Conservation (phyloP, 2,113 vertebrate species). For the Blennius ocellaris region DNA sequence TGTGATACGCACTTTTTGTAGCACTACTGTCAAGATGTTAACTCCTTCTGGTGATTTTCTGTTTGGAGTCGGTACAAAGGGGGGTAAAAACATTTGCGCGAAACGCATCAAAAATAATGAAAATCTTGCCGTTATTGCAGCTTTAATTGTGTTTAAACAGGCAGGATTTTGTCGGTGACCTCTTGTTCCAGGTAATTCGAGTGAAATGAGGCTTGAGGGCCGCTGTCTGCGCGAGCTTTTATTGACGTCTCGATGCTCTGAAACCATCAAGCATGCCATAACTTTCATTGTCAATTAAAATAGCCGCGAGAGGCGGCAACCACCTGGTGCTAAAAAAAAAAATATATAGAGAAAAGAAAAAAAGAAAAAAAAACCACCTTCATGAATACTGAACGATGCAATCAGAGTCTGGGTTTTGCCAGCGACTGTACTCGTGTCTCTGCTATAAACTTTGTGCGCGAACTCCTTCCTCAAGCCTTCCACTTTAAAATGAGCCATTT, state of each 20-base stretch:
- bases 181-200: neutral
- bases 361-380: no score
- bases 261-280: neutral
- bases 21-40: neutral
- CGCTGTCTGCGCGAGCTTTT: neutral
- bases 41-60: neutral
- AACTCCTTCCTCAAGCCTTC: no score
- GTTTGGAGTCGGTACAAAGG: neutral
- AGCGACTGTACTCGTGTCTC: no score
- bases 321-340: neutral
- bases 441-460: no score
- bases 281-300: neutral
- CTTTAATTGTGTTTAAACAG: neutral
- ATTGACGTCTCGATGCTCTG: neutral
- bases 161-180: neutral
- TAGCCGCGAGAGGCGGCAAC: neutral
- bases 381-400: no score
- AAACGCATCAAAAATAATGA: no score
- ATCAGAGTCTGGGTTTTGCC: no score
- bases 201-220: neutral
- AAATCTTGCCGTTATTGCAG: no score
- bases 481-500: no score
- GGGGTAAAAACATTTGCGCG: neutral
- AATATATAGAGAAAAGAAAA: no score
- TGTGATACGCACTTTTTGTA: neutral